Percentiles rank a stretch among this genome's conserved stretches.
These are phyloP conservation scores for Colossoma macropomum DNA, from an alignment of 2,113 vertebrate genomes.

Conservation along the genomic window DNA sequence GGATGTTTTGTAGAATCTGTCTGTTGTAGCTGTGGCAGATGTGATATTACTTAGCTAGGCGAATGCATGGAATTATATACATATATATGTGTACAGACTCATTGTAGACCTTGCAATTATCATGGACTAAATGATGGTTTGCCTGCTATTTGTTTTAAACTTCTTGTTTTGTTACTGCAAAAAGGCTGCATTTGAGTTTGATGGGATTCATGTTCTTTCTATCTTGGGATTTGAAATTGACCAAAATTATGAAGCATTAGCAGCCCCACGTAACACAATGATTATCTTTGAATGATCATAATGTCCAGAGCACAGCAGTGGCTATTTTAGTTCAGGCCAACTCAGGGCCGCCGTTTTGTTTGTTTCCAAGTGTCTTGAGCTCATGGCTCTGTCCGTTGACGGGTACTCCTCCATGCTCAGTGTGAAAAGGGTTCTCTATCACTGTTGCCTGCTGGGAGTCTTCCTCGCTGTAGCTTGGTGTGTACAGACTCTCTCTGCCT, in stretches of 20 bases:
- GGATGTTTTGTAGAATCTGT: no score
- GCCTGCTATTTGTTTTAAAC: no score
- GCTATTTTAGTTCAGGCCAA: neutral
- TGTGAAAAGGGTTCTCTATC: slow-evolving; percentile 68
- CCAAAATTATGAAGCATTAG: neutral
- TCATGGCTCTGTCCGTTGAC: slow-evolving; percentile 66
- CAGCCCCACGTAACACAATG: neutral
- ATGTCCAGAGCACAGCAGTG: neutral
- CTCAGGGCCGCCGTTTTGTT: neutral
- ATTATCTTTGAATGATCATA: neutral
- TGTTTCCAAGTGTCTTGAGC: slow-evolving; percentile 44
- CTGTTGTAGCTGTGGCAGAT: neutral
- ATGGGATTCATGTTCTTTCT: neutral
- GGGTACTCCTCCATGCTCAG: slow-evolving; percentile 37
- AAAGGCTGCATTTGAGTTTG: no score
- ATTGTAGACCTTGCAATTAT: neutral
- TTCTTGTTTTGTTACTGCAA: neutral
- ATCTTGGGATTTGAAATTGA: neutral
- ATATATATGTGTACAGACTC: neutral
- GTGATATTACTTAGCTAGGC: no score
- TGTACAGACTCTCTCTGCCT: slow-evolving; percentile 29
- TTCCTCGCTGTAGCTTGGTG: slow-evolving; percentile 57
- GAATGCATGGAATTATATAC: neutral
- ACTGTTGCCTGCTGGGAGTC: slow-evolving; percentile 65
- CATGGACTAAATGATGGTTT: neutral